Evolutionary conservation across 2,797 vertebrate genomes (phyloP).

Genomic region (Iguana delicatissima): DNA sequence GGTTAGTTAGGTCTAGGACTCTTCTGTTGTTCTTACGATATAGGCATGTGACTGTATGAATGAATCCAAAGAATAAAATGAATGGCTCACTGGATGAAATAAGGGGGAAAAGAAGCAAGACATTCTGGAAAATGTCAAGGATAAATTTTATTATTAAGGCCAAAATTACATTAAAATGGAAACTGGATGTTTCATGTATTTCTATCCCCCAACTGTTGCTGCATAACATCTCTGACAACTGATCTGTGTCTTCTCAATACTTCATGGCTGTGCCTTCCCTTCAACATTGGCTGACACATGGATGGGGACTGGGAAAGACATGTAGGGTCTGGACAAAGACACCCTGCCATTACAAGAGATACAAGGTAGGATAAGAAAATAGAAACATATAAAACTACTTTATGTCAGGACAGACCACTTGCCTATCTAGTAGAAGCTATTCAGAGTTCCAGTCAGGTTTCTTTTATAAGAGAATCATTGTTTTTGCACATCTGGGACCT

Average conservation of each 20-base stretch:
- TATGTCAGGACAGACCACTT: no score
- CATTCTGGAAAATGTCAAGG: not conserved
- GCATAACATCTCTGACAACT: not conserved
- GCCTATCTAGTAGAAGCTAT: no score
- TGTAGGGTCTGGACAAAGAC: no score
- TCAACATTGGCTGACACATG: no score
- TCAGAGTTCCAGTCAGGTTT: no score
- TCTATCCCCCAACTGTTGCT: not conserved
- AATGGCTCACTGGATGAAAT: not conserved
- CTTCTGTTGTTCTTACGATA: not conserved
- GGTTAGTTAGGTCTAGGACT: not conserved
- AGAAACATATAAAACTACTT: no score
- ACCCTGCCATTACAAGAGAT: no score
- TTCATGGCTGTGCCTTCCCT: no score
- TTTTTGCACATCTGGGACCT: no score
- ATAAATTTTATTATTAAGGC: not conserved
- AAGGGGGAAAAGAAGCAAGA: not conserved
- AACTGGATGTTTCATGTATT: not conserved
- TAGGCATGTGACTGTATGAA: not conserved
- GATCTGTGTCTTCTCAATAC: not conserved
- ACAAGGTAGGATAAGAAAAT: no score
- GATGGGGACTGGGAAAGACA: no score
- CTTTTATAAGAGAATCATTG: no score
- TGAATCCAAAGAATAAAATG: not conserved
- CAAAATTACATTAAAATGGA: not conserved